phyloP scores from a whole-genome alignment of 2,113 vertebrate genomes.

The human region DNA sequence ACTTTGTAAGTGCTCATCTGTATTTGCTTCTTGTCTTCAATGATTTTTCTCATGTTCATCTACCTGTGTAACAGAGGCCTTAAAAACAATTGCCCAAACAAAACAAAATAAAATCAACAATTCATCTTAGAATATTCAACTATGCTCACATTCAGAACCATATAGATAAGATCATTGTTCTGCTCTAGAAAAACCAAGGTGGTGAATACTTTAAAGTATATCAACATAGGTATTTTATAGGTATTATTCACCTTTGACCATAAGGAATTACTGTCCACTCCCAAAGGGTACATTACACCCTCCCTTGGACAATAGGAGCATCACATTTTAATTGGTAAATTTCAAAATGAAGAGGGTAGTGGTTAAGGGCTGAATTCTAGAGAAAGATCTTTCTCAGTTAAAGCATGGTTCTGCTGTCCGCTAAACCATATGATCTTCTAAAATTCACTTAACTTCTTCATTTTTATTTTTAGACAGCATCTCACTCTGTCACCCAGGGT shows the following conservation, averaged over 20 bases:
- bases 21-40: background rate
- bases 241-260: background rate
- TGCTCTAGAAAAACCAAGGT: background rate
- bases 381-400: background rate
- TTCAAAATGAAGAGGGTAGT: background rate
- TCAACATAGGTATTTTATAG: background rate
- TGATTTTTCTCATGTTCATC: background rate
- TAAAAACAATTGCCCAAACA: background rate
- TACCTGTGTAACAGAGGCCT: background rate
- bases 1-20: background rate
- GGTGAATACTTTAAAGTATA: background rate
- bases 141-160: background rate
- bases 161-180: background rate
- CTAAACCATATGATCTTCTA: background rate
- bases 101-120: background rate
- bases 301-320: background rate
- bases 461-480: no score
- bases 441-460: background rate
- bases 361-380: background rate
- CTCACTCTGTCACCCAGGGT: no score
- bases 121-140: background rate
- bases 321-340: background rate
- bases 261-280: background rate
- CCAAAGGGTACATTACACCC: background rate
- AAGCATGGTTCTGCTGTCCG: background rate